Percentiles rank a stretch among this genome's conserved stretches.
Conservation (phyloP, 2,113 vertebrate genomes). For the Cyprinodon tularosa region DNA sequence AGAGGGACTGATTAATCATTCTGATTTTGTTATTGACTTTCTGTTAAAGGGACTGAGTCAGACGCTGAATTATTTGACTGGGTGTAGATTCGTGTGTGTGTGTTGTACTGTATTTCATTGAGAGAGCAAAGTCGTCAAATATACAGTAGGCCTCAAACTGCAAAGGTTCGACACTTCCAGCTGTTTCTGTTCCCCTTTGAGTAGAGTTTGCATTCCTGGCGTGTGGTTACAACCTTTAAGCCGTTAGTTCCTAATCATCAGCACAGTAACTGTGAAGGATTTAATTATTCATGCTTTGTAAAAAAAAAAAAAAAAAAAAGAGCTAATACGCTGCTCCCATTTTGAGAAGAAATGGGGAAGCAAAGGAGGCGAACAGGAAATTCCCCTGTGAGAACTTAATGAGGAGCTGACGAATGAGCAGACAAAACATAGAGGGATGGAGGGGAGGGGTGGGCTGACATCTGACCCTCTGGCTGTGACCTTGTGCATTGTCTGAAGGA, state of each 20-base stretch:
- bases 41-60: constrained; percentile 79
- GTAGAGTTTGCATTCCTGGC: constrained; percentile 17
- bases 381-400: constrained; percentile 74
- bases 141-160: constrained; percentile 36
- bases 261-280: constrained; percentile 36
- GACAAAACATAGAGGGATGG: constrained; percentile 68
- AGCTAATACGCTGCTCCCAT: constrained; percentile 50
- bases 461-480: constrained; percentile 72
- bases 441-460: constrained; percentile 62
- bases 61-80: constrained; percentile 71
- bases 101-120: constrained; percentile 45
- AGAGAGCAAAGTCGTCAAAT: constrained; percentile 74
- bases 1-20: constrained; percentile 80
- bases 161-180: constrained; percentile 37
- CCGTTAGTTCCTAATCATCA: constrained; percentile 49
- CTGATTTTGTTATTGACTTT: constrained; percentile 82
- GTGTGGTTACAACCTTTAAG: constrained; percentile 32
- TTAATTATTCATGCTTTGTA: constrained; percentile 61
- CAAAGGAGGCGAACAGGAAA: constrained; percentile 67
- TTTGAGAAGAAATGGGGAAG: constrained; percentile 59
- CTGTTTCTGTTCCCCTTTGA: constrained; percentile 12
- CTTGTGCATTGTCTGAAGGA: constrained; percentile 68
- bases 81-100: constrained; percentile 17
- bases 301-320: constrained; percentile 30
- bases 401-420: constrained; percentile 73